Base-by-base conservation (phyloP, 2,797 vertebrate genomes). In the Ispidina picta region DNA sequence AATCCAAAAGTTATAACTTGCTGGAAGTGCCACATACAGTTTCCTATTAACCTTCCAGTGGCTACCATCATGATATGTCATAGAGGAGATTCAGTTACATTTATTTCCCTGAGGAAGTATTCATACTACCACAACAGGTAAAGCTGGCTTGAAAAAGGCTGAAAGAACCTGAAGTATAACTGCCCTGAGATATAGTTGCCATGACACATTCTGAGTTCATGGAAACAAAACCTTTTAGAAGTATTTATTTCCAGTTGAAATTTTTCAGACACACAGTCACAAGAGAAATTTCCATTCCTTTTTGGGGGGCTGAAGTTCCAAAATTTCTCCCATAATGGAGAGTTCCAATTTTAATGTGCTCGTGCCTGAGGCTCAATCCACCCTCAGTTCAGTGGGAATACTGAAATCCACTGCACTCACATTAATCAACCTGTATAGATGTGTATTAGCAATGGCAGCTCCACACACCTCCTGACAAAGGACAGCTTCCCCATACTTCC, bases 1-100 rank as follows among this genome's bases (percentile, higher is more conserved):
- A 94, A 74, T 92, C 80, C 77, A 35, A 81, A 91, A 91, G 64
- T 62, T 83, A 43, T 43, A 89, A 64, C 80, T 33, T 62, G 31
- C 54, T 84, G 77, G 37, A 71, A 88, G 77, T 63, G 52, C 86
- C 69, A 59, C 1, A 0, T 0, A n/a, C 10, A 35, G 56, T 59
- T 93, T 81, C 54, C 60, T 44, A 86, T 82, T 71, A 89, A 88
- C 87, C 74, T 93, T 41, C 51, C 55, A 22, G n/a, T 21, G 60
- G 52, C 64, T 51, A 55, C 55, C 77, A 73, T 39, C 80, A 60
- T 3, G 5, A 16, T 5, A 25, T 0, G 10, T 14, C 71, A 19
- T 9, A 72, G 1, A 48, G 29, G n/a, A 77, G 43, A 72, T n/a
- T 18, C 72, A 25, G 51, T 22, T 56, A 35, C 59, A 51, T 63